Conservation (phyloP, 2,113 vertebrate genomes). For the Sapajus apella region DNA sequence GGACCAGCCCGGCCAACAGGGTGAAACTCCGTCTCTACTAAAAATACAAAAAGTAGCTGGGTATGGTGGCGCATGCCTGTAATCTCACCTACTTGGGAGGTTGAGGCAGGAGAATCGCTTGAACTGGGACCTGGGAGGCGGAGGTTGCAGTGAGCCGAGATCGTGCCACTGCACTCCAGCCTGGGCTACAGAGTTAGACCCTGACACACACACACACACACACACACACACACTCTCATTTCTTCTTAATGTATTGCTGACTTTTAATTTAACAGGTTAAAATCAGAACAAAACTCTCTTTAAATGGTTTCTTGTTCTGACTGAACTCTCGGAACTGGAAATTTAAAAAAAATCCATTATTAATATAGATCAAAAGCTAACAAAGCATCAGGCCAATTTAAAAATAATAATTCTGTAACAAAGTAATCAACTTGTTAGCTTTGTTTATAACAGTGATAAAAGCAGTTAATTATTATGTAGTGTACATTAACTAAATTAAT, state of each 20-base stretch:
- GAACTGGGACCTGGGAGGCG: too few relatives aligned
- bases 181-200: too few relatives aligned
- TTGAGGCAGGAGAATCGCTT: too few relatives aligned
- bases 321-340: background rate
- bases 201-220: background rate
- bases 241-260: background rate
- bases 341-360: background rate
- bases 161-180: too few relatives aligned
- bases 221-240: background rate
- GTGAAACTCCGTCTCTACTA: too few relatives aligned
- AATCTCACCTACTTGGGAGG: too few relatives aligned
- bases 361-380: constrained; percentile 1
- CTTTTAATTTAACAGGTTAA: background rate
- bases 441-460: constrained; percentile 13
- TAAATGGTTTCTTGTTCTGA: background rate
- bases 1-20: too few relatives aligned
- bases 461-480: background rate
- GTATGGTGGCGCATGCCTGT: too few relatives aligned
- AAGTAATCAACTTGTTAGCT: background rate
- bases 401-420: constrained; percentile 5
- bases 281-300: constrained; percentile 13
- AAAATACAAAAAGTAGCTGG: too few relatives aligned
- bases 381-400: background rate
- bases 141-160: too few relatives aligned
- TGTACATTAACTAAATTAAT: background rate